phyloP scores from a whole-genome alignment of 1,140 invertebrate species.

The Drosophila yakuba region DNA sequence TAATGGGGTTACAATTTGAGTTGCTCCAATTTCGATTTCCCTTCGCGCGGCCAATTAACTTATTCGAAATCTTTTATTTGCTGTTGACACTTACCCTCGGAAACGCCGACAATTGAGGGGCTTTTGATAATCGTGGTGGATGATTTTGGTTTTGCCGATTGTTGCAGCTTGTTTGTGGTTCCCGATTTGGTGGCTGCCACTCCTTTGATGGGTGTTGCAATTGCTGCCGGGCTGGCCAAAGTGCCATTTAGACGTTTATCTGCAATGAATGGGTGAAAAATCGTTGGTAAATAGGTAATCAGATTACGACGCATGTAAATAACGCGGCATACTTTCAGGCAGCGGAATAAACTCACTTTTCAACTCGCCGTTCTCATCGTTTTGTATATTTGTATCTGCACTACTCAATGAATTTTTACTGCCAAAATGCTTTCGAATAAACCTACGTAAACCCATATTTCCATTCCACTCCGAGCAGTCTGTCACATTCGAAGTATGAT shows the following conservation, averaged over 20 bases:
- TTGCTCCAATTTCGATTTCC: constrained; percentile 36
- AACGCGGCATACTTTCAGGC: constrained; percentile 44
- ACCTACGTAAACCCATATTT: constrained; percentile 20
- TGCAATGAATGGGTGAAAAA: constrained; percentile 22
- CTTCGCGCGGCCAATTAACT: constrained; percentile 24
- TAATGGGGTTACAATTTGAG: constrained; percentile 46
- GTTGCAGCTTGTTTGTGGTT: constrained; percentile 32
- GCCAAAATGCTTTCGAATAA: constrained; percentile 24
- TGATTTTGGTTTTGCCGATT: constrained; percentile 37
- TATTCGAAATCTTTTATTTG: background rate
- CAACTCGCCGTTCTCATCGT: background rate
- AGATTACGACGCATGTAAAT: no score
- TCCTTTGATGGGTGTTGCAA: constrained; percentile 27
- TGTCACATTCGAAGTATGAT: background rate
- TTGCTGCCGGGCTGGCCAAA: constrained; percentile 8
- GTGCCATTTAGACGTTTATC: constrained; percentile 59
- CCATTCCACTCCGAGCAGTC: background rate
- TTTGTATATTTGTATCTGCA: background rate
- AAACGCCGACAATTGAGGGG: constrained; percentile 30
- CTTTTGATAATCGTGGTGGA: constrained; percentile 38
- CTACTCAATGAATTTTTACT: constrained; percentile 1
- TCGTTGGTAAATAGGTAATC: background rate
- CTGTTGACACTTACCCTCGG: constrained; percentile 60
- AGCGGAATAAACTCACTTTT: constrained; percentile 18
- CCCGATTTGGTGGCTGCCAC: constrained; percentile 30